Evolutionary conservation across 2,888 invertebrate species (phyloP).

Genomic region (Laothoe populi): DNA sequence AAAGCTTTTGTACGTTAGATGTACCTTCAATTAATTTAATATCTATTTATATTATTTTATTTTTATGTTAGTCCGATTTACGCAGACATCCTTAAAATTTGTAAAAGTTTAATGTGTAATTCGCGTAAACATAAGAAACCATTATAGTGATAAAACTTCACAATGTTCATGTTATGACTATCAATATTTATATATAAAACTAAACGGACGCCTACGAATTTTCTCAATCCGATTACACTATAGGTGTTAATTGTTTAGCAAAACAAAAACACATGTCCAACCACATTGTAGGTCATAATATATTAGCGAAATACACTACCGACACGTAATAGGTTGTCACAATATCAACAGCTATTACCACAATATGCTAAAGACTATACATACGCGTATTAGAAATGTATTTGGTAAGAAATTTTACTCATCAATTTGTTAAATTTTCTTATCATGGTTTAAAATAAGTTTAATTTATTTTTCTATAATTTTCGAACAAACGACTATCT

Average conservation of each 20-base stretch:
- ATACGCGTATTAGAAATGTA: neutral
- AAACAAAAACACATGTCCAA: slow-evolving; percentile 24
- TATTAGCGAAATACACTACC: slow-evolving; percentile 16
- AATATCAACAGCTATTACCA: slow-evolving; percentile 14
- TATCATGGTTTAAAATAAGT: neutral
- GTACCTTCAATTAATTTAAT: too few species aligned
- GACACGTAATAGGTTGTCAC: slow-evolving; percentile 16
- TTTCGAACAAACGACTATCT: too few species aligned
- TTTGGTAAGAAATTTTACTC: neutral
- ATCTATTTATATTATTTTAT: too few species aligned
- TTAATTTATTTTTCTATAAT: too few species aligned
- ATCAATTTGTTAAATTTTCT: neutral
- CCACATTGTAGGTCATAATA: slow-evolving; percentile 26
- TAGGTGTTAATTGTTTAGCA: slow-evolving; percentile 24
- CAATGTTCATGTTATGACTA: neutral
- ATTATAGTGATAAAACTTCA: too few species aligned
- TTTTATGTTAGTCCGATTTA: too few species aligned
- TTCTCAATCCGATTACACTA: slow-evolving; percentile 22
- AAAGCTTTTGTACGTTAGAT: too few species aligned
- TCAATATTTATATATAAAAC: neutral
- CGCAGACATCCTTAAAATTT: too few species aligned
- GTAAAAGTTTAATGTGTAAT: too few species aligned
- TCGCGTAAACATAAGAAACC: too few species aligned
- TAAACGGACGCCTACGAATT: slow-evolving; percentile 24
- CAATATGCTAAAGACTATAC: neutral